These are phyloP conservation scores for Drosophila virilis DNA, from an alignment of 1,140 invertebrate genomes.

Conservation along the genomic window DNA sequence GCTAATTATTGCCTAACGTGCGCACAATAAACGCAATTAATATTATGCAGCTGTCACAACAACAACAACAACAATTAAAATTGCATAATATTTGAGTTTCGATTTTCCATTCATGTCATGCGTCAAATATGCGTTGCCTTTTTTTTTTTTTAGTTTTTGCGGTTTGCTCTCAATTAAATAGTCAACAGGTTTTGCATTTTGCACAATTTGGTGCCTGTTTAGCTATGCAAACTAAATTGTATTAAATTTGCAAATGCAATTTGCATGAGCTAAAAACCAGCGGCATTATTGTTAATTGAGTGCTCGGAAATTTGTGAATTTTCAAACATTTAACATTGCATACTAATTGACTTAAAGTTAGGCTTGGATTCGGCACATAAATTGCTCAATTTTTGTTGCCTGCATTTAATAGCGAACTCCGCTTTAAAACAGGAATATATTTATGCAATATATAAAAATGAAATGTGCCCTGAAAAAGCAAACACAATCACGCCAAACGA, in stretches of 20 bases:
- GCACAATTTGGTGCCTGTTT: conserved; percentile 19
- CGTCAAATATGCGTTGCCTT: conserved; percentile 10
- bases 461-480: not conserved
- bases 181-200: conserved; percentile 4
- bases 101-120: conserved; percentile 30
- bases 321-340: conserved; percentile 6
- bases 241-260: conserved; percentile 29
- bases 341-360: conserved; percentile 21
- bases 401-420: too few relatives aligned
- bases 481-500: not conserved
- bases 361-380: too few relatives aligned
- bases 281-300: conserved; percentile 43
- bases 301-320: conserved; percentile 27
- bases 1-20: conserved; percentile 72
- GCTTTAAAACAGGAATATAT: not conserved
- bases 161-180: conserved; percentile 34
- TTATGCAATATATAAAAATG: conserved; percentile 5
- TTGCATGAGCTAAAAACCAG: conserved; percentile 12
- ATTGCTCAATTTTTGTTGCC: too few relatives aligned
- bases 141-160: conserved; percentile 26
- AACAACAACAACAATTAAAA: conserved; percentile 56
- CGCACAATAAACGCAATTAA: conserved; percentile 72
- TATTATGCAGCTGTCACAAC: conserved; percentile 48
- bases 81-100: conserved; percentile 60
- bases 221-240: conserved; percentile 34